phyloP scores from a whole-genome alignment of 1,140 invertebrate species.

The Thaumatotibia leucotreta region DNA sequence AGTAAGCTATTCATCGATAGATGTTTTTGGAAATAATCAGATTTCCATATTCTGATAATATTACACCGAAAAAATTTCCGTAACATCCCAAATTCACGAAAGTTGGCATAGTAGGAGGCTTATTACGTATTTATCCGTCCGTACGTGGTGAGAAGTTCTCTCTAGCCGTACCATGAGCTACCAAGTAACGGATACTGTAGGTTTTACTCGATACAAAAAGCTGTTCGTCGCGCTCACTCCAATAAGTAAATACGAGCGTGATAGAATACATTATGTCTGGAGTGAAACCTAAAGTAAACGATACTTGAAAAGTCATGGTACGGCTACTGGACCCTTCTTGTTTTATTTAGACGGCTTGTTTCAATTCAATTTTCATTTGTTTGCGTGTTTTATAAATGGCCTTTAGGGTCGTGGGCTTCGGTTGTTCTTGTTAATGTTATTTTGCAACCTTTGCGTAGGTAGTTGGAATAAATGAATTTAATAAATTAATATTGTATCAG shows the following conservation, averaged over 20 bases:
- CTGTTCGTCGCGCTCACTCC: too few relatives aligned
- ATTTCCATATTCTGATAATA: background rate
- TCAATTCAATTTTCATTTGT: conserved; percentile 12
- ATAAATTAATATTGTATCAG: background rate
- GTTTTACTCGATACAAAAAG: too few relatives aligned
- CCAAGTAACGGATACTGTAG: too few relatives aligned
- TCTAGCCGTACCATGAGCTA: too few relatives aligned
- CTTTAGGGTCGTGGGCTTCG: background rate
- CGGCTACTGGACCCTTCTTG: background rate
- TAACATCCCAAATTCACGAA: background rate
- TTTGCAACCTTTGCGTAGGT: background rate
- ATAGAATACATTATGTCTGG: too few relatives aligned
- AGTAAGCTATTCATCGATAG: too few relatives aligned
- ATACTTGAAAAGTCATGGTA: too few relatives aligned
- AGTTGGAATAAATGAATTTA: background rate
- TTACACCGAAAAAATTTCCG: background rate
- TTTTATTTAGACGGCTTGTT: conserved; percentile 10
- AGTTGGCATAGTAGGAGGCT: background rate
- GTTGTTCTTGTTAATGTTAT: background rate
- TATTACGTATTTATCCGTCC: background rate
- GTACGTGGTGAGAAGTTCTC: background rate
- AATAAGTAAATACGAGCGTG: too few relatives aligned
- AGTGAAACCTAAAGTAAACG: too few relatives aligned
- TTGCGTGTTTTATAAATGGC: conserved; percentile 3
- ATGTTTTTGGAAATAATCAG: too few relatives aligned